A percentile compares a stretch with the other conserved stretches of the same genome.
phyloP scores from a whole-genome alignment of 1,140 invertebrate genomes.

The Dendrolimus kikuchii region DNA sequence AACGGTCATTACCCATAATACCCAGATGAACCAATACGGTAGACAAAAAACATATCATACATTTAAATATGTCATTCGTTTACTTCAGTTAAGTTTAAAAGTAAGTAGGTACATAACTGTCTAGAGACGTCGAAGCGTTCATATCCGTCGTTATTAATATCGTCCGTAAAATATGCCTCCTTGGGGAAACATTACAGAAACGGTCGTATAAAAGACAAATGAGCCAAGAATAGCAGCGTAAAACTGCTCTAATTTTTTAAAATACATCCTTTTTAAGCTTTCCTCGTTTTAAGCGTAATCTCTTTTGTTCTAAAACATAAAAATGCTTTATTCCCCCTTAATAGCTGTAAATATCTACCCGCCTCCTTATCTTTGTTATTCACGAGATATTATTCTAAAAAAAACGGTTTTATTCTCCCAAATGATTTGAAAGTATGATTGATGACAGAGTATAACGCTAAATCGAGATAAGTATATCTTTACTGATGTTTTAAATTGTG shows the following conservation, averaged over 20 bases:
- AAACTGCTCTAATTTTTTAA: constrained; percentile 22
- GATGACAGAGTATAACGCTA: constrained; percentile 19
- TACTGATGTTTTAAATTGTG: constrained; percentile 20
- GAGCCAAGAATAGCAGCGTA: constrained; percentile 24
- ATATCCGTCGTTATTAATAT: constrained; percentile 29
- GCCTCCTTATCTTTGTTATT: constrained; percentile 15
- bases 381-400: constrained; percentile 19
- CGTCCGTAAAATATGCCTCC: constrained; percentile 23
- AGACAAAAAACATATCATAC: too few species aligned
- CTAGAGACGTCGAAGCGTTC: constrained; percentile 20
- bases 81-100: constrained; percentile 4
- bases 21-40: too few species aligned
- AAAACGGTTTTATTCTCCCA: constrained; percentile 15
- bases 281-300: constrained; percentile 11
- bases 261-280: constrained; percentile 6
- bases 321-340: constrained; percentile 17
- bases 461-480: constrained; percentile 20
- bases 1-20: too few species aligned
- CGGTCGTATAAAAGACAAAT: constrained; percentile 33
- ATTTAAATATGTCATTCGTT: too few species aligned
- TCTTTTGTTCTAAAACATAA: constrained; percentile 18
- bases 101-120: constrained; percentile 14
- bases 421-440: constrained; percentile 32
- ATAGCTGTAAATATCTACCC: constrained; percentile 10
- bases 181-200: constrained; percentile 27